Evolutionary conservation across 2,888 invertebrate species (phyloP), one percentile per base, ranked within the genome.

Genomic region (Lithosia quadra): DNA sequence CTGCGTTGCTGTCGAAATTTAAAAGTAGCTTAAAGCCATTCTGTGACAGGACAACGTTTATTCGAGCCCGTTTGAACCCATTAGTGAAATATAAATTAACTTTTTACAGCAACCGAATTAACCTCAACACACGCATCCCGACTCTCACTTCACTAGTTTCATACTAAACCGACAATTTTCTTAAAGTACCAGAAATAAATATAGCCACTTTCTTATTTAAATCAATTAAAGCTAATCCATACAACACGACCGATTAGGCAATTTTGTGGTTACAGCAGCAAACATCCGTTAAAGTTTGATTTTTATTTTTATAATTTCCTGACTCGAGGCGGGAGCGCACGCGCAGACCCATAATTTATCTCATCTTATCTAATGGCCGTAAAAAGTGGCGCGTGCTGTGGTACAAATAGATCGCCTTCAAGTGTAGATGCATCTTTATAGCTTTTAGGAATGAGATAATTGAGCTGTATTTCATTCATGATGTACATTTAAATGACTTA

Each of bases 321-420:
- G 81, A 67, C 74, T 73, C 72, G 69, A 61, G 49, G 34, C 66
- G 60, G 66, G 68, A 75, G 82, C 78, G 80, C 82, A 72, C 74
- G 83, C 78, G 81, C 82, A 77, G 76, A 65, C 67, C 78, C 75
- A 81, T 89, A 87, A 90, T 85, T 82, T 80, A 89, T 90, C 90
- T 85, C 80, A 80, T 82, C 84, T 85, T 87, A 89, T 90, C 89
- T 90, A 91, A 90, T 87, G 81, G 87, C 84, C 85, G 80, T 86
- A 88, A 90, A 91, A 89, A 86, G 72, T 79, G 86, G 84, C 90
- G 84, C 90, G 91, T 90, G 91, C 86, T 80, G 69, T 71, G 74
- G 73, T 77, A 78, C 72, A 84, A 86, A 86, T 81, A 83, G 81
- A 83, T 73, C 71, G 78, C 66, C 65, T 80, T 72, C 64, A 77